Conservation (phyloP, 1,140 invertebrate genomes). For the Lysiphlebus fabarum region DNA sequence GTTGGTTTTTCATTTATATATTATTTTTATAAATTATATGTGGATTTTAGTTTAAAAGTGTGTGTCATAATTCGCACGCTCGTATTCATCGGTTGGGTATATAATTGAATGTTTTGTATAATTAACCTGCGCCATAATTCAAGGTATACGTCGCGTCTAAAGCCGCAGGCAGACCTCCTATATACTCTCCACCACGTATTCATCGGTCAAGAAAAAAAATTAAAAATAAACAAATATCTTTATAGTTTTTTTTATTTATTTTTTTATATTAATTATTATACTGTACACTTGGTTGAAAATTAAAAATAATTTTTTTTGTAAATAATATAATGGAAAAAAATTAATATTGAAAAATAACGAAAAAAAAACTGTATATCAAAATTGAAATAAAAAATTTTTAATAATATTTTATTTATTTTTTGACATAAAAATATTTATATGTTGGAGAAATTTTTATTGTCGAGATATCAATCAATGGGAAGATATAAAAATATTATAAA, state of each 20-base stretch:
- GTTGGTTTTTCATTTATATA: neutral
- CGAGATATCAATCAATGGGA: too few relatives aligned
- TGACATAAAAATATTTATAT: too few relatives aligned
- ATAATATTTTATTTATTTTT: too few relatives aligned
- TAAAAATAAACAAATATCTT: neutral
- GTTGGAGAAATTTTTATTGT: too few relatives aligned
- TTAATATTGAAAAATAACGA: too few relatives aligned
- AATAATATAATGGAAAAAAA: too few relatives aligned
- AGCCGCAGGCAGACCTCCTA: slow-evolving; percentile 45
- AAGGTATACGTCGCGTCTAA: slow-evolving; percentile 52
- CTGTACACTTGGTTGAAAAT: neutral
- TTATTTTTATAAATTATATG: neutral
- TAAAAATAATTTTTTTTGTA: neutral
- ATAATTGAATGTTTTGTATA: slow-evolving; percentile 59
- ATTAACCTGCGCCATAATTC: slow-evolving; percentile 57
- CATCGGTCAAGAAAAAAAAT: slow-evolving; percentile 3
- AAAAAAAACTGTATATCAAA: too few relatives aligned
- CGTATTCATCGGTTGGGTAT: slow-evolving; percentile 38
- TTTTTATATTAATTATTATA: slow-evolving; percentile 1
- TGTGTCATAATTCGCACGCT: neutral
- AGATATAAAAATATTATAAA: too few relatives aligned
- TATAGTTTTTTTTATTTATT: slow-evolving; percentile 7
- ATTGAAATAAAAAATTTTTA: too few relatives aligned
- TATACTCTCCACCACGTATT: slow-evolving; percentile 19
- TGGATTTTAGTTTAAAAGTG: neutral